Percentiles rank a stretch among this genome's conserved stretches.
Evolutionary conservation across 2,888 invertebrate species (phyloP).

Genomic region (Homarus gammarus): DNA sequence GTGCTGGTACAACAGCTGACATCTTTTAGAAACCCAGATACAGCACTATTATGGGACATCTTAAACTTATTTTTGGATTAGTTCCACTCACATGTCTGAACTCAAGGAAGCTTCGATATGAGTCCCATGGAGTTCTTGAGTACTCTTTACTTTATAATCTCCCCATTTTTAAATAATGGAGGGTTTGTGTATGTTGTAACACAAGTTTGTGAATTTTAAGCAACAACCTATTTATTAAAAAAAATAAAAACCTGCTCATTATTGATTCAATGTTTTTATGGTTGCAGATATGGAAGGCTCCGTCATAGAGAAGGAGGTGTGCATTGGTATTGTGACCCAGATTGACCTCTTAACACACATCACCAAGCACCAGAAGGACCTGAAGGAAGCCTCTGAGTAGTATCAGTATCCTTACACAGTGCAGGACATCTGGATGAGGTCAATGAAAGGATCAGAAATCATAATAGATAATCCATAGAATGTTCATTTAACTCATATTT

Average conservation of each 20-base stretch:
- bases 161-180: no score
- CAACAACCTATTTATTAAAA: no score
- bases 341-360: constrained; percentile 86
- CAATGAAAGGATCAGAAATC: neutral
- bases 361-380: constrained; percentile 77
- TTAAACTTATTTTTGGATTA: no score
- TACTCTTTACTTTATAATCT: no score
- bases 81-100: no score
- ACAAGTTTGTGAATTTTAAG: no score
- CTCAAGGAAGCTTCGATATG: no score
- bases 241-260: no score
- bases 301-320: constrained; percentile 81
- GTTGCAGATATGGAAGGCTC: constrained; percentile 74
- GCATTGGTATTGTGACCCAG: constrained; percentile 86
- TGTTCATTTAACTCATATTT: constrained; percentile 8
- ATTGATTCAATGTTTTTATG: neutral
- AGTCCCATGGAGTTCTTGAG: no score
- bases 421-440: neutral
- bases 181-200: neutral
- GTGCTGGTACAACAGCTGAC: no score
- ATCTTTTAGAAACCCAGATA: no score
- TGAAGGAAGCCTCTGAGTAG: constrained; percentile 44
- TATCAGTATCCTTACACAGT: neutral
- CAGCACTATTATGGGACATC: no score
- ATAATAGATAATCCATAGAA: neutral